These are phyloP conservation scores for Darevskia nairensis DNA, from an alignment of 2,797 vertebrate genomes.

Conservation along the genomic window DNA sequence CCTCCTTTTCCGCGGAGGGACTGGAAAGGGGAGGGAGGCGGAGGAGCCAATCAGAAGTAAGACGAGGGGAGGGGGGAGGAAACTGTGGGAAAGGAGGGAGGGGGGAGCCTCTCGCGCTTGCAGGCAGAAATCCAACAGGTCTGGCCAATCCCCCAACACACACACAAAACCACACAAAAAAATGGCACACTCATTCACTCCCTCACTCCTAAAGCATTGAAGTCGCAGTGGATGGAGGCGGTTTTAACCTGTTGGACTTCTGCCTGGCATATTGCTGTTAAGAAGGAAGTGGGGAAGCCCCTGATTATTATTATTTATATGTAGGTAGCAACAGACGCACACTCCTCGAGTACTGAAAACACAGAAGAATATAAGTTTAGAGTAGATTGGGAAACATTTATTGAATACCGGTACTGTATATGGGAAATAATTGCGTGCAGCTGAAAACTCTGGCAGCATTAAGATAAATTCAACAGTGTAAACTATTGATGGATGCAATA, in stretches of 20 bases:
- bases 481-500: too few relatives aligned
- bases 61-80: fast-evolving
- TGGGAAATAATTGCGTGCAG: too few relatives aligned
- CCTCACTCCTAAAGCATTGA: neutral
- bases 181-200: too few relatives aligned
- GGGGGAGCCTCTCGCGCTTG: neutral
- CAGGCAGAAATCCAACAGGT: slow-evolving; percentile 7
- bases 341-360: neutral
- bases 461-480: too few relatives aligned
- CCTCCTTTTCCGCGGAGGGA: neutral
- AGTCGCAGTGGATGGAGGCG: neutral
- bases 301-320: too few relatives aligned
- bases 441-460: too few relatives aligned
- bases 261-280: neutral
- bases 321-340: too few relatives aligned
- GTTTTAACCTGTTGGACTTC: neutral
- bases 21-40: neutral
- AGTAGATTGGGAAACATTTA: too few relatives aligned
- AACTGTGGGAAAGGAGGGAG: fast-evolving
- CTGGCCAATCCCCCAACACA: neutral
- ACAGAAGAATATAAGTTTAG: neutral
- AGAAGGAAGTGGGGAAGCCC: neutral
- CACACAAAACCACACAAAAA: too few relatives aligned
- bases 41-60: neutral
- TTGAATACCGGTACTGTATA: too few relatives aligned